Percentiles rank a stretch among this genome's conserved stretches.
Evolutionary conservation across 2,888 invertebrate genomes (phyloP).

Genomic region (Lasioglossum morio): DNA sequence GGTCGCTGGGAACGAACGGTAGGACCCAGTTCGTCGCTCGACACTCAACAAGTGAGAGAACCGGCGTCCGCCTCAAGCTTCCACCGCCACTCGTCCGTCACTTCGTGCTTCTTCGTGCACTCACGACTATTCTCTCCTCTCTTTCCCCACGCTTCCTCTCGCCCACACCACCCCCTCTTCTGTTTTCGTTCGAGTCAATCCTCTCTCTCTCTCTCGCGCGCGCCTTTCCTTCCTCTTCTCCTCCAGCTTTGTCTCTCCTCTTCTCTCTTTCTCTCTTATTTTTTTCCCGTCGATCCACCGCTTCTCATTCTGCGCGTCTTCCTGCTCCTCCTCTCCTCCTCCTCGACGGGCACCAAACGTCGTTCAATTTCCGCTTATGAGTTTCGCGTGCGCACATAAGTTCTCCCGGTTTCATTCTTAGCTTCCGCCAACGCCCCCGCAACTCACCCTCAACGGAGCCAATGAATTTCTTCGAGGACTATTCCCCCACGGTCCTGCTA

Average conservation of each 20-base stretch:
- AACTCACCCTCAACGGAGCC: not conserved
- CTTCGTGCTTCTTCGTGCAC: constrained; percentile 63
- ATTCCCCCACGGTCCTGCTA: not conserved
- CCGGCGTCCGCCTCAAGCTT: constrained; percentile 67
- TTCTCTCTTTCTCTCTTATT: not conserved
- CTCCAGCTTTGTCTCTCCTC: constrained; percentile 3
- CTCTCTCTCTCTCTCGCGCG: constrained; percentile 27
- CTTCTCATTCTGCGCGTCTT: not conserved
- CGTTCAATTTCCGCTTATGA: constrained; percentile 49
- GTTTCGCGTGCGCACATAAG: constrained; percentile 27
- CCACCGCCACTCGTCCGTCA: constrained; percentile 63
- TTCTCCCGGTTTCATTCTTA: constrained; percentile 11
- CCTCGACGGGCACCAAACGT: constrained; percentile 35
- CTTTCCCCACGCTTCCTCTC: constrained; percentile 40
- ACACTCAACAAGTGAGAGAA: constrained; percentile 84
- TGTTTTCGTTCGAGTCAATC: constrained; percentile 48
- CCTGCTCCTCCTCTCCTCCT: not conserved
- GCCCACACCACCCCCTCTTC: constrained; percentile 57
- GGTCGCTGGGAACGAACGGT: constrained; percentile 59
- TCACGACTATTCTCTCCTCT: constrained; percentile 56
- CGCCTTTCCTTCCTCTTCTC: not conserved
- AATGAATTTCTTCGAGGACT: not conserved
- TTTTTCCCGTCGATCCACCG: not conserved
- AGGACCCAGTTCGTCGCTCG: constrained; percentile 78
- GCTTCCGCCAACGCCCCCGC: constrained; percentile 23